Evolutionary conservation across 2,888 invertebrate species (phyloP).

Genomic region (Oegoconia quadripuncta): DNA sequence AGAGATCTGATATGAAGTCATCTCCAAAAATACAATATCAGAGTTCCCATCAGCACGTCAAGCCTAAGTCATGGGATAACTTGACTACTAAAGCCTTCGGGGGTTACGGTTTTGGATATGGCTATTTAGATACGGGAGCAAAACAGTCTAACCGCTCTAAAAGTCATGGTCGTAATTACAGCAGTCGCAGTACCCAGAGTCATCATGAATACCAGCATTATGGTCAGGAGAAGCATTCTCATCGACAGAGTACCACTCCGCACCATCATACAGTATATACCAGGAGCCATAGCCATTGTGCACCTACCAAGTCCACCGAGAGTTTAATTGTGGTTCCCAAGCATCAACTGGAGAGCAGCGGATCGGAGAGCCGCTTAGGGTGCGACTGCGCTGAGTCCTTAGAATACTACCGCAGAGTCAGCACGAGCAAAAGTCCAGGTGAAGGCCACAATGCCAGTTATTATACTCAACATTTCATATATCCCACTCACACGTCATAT

Average conservation of each 20-base stretch:
- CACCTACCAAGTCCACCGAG: slow-evolving; percentile 89
- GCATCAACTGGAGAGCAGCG: slow-evolving; percentile 78
- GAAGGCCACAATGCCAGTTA: slow-evolving; percentile 54
- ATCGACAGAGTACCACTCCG: slow-evolving; percentile 62
- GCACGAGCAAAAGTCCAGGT: slow-evolving; percentile 48
- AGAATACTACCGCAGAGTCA: slow-evolving; percentile 61
- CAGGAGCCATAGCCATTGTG: slow-evolving; percentile 75
- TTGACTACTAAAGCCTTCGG: slow-evolving; percentile 91
- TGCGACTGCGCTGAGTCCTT: slow-evolving; percentile 83
- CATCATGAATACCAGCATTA: slow-evolving; percentile 72
- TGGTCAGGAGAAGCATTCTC: slow-evolving; percentile 59
- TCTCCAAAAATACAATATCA: slow-evolving; percentile 73
- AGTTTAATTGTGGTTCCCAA: slow-evolving; percentile 85
- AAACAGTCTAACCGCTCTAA: slow-evolving; percentile 64
- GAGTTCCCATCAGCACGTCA: slow-evolving; percentile 71
- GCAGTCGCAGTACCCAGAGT: slow-evolving; percentile 78
- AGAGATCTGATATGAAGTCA: slow-evolving; percentile 60
- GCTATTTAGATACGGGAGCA: slow-evolving; percentile 84
- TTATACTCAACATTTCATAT: slow-evolving; percentile 68
- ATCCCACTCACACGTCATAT: slow-evolving; percentile 71
- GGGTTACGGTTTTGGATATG: slow-evolving; percentile 92
- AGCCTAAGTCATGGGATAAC: slow-evolving; percentile 95
- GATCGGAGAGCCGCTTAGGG: slow-evolving; percentile 83
- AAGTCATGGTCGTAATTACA: slow-evolving; percentile 74
- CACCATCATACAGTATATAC: slow-evolving; percentile 69